Evolutionary conservation across 2,888 invertebrate species (phyloP).

Genomic region (Microchrysa polita): DNA sequence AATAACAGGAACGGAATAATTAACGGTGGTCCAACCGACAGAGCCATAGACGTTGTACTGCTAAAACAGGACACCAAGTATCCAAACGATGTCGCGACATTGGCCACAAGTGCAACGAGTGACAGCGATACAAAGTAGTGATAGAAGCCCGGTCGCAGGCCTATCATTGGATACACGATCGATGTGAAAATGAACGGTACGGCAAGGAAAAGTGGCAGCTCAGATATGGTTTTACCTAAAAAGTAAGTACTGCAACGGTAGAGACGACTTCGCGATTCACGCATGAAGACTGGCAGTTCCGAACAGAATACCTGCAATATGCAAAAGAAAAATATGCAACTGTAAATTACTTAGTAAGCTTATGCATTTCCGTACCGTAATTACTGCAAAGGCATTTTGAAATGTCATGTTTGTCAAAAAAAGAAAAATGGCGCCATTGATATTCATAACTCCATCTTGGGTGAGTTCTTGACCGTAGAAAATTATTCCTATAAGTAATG

Average conservation of each 20-base stretch:
- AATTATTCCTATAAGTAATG: slow-evolving; percentile 86
- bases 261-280: slow-evolving; percentile 90
- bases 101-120: slow-evolving; percentile 83
- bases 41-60: slow-evolving; percentile 84
- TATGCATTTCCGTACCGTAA: slow-evolving; percentile 84
- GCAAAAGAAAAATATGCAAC: background rate
- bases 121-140: slow-evolving; percentile 78
- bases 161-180: slow-evolving; percentile 90
- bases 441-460: slow-evolving; percentile 92
- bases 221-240: slow-evolving; percentile 88
- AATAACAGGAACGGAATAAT: slow-evolving; percentile 94
- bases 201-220: slow-evolving; percentile 84
- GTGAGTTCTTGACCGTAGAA: slow-evolving; percentile 84
- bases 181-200: slow-evolving; percentile 85
- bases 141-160: slow-evolving; percentile 75
- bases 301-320: slow-evolving; percentile 92
- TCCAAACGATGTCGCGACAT: slow-evolving; percentile 89
- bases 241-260: slow-evolving; percentile 93
- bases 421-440: slow-evolving; percentile 91
- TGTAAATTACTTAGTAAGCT: too few species aligned
- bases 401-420: slow-evolving; percentile 93
- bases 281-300: slow-evolving; percentile 87
- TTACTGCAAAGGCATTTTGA: slow-evolving; percentile 93
- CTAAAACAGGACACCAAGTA: slow-evolving; percentile 91
- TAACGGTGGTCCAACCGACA: slow-evolving; percentile 90